These are phyloP conservation scores for Manis crassicaudata DNA, from an alignment of 2,797 vertebrate species.

Conservation along the genomic window DNA sequence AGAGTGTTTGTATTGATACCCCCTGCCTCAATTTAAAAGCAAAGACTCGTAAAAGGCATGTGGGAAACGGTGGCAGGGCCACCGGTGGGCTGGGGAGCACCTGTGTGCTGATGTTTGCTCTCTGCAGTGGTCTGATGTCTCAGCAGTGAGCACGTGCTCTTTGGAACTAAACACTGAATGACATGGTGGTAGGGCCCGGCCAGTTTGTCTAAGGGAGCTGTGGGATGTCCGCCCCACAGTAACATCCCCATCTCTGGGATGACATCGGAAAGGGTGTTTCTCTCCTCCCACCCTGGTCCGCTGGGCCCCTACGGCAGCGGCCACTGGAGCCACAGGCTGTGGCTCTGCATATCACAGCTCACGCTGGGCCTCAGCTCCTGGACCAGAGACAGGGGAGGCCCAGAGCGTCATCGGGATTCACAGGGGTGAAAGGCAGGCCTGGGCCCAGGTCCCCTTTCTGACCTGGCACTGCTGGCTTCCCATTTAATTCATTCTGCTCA, in stretches of 20 bases:
- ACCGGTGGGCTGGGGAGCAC: background rate
- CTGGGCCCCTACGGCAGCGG: background rate
- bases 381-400: background rate
- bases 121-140: conserved; percentile 1
- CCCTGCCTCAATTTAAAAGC: background rate
- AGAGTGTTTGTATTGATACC: background rate
- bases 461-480: conserved; percentile 58
- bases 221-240: too few species aligned
- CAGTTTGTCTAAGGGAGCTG: background rate
- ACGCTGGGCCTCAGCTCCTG: background rate
- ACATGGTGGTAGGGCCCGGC: background rate
- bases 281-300: background rate
- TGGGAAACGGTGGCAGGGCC: too few species aligned
- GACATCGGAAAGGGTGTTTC: background rate
- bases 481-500: conserved; percentile 74
- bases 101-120: background rate
- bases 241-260: background rate
- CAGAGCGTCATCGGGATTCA: background rate
- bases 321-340: background rate
- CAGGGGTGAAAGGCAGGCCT: conserved; percentile 23
- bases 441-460: background rate
- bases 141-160: background rate
- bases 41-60: background rate
- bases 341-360: background rate
- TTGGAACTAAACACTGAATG: background rate